A percentile compares a stretch with the other conserved stretches of the same genome.
Evolutionary conservation across 2,888 invertebrate genomes (phyloP).

Genomic region (Bruchidius siliquastri): DNA sequence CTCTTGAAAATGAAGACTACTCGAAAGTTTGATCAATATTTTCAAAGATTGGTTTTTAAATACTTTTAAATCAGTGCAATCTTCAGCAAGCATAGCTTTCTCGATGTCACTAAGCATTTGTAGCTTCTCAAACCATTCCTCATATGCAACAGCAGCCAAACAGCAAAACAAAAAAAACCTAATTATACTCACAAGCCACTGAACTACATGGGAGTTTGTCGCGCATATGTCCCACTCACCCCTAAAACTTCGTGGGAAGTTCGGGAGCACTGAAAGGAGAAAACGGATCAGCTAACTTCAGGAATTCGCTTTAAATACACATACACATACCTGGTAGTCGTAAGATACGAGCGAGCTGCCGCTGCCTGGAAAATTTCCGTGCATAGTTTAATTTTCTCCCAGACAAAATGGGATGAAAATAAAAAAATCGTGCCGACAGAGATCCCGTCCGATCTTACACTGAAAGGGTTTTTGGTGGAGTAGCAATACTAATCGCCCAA

Average conservation of each 20-base stretch:
- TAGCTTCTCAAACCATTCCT: neutral
- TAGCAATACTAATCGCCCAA: neutral
- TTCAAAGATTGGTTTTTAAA: too few relatives aligned
- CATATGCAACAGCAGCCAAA: neutral
- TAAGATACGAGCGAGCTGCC: constrained; percentile 6
- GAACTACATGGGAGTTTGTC: neutral
- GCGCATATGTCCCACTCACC: constrained; percentile 7
- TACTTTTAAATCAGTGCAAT: too few relatives aligned
- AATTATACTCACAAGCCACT: neutral
- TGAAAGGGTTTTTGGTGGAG: neutral
- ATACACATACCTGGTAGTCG: constrained; percentile 17
- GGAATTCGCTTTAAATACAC: constrained; percentile 17
- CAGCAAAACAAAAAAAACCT: neutral
- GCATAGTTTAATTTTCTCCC: neutral
- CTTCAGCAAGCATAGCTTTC: too few relatives aligned
- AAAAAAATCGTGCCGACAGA: neutral
- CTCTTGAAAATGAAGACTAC: too few relatives aligned
- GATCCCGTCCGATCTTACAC: neutral
- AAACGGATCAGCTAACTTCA: constrained; percentile 16
- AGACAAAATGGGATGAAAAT: neutral
- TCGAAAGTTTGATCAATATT: too few relatives aligned
- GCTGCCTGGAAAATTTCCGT: constrained; percentile 7
- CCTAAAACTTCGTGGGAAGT: constrained; percentile 6
- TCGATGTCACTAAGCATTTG: too few relatives aligned
- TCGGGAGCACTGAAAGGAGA: constrained; percentile 16